Evolutionary conservation across 2,113 vertebrate genomes (phyloP), one percentile per base, ranked within the genome.

Genomic region (Platichthys stellatus): DNA sequence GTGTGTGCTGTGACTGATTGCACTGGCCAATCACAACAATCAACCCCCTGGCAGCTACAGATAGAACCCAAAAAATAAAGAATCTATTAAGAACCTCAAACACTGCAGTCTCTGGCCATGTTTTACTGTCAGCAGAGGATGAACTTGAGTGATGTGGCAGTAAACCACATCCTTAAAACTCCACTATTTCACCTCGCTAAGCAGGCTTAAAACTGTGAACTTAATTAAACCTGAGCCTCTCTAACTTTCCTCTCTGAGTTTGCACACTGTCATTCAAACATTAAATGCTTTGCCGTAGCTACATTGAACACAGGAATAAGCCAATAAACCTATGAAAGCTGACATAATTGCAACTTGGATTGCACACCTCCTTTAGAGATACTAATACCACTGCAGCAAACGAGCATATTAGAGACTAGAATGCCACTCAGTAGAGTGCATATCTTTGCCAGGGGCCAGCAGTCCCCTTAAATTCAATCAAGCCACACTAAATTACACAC

Each of bases 181-280:
- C 11, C 21, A 73, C 62, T 59, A 58, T 67, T 78, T 76, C 88
- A 54, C 66, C 53, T 62, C 45, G 47, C 51, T 63, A 76, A 76
- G 68, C 72, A 61, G 65, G 59, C 59, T 86, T 67, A 83, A 28
- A 64, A 60, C 61, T 40, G 24, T 60, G 49, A 66, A 68, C 73
- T 73, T 78, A 72, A 77, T 84, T 82, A 78, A 82, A 82, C 26
- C 59, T n/a, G 63, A 73, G 65, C 67, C 49, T 60, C 45, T 57
- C n/a, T 49, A 20, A 69, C 70, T 84, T 73, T 63, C 63, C 67
- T 65, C 60, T 73, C 59, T 0, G 51, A 72, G 45, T 60, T 61
- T 64, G 28, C 49, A 71, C 51, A 66, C 5, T 75, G 72, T 51
- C 60, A 63, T 67, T 82, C 45, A 78, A 31, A 70, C 63, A 77